phyloP scores from a whole-genome alignment of 1,140 invertebrate genomes.

The Tetranychus urticae region DNA sequence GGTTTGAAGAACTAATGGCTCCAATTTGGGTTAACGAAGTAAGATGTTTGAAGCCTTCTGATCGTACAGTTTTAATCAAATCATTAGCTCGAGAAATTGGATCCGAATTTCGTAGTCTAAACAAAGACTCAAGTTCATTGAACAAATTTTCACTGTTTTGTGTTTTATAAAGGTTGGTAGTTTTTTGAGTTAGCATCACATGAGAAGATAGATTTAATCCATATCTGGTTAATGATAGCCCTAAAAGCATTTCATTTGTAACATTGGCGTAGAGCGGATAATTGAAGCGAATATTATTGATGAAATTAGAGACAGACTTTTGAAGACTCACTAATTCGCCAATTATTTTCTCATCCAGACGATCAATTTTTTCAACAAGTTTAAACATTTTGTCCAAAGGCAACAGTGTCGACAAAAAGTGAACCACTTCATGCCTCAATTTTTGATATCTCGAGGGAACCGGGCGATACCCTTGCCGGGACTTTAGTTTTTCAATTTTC shows the following conservation, averaged over 20 bases:
- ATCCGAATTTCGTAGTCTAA: not conserved
- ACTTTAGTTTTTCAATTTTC: not conserved
- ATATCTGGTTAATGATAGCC: conserved; percentile 1
- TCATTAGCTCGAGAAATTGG: not conserved
- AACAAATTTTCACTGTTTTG: not conserved
- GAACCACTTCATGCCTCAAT: conserved; percentile 1
- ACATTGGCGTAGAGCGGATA: conserved; percentile 8
- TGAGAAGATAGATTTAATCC: conserved; percentile 2
- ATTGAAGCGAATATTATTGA: not conserved
- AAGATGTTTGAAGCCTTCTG: not conserved
- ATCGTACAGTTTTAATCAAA: not conserved
- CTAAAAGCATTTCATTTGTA: conserved; percentile 3
- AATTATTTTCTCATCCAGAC: not conserved
- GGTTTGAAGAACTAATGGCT: conserved; percentile 4
- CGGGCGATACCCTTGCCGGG: not conserved
- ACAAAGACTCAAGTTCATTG: not conserved
- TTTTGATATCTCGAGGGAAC: conserved; percentile 3
- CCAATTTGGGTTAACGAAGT: not conserved
- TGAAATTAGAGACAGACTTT: not conserved
- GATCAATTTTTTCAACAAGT: not conserved
- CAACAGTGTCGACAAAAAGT: conserved; percentile 3
- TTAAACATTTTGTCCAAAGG: not conserved
- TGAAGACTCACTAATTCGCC: not conserved
- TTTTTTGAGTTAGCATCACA: not conserved
- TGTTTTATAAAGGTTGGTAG: not conserved